Evolutionary conservation across 2,797 vertebrate genomes (phyloP).

Genomic region (Pseudocheirus occidentalis): DNA sequence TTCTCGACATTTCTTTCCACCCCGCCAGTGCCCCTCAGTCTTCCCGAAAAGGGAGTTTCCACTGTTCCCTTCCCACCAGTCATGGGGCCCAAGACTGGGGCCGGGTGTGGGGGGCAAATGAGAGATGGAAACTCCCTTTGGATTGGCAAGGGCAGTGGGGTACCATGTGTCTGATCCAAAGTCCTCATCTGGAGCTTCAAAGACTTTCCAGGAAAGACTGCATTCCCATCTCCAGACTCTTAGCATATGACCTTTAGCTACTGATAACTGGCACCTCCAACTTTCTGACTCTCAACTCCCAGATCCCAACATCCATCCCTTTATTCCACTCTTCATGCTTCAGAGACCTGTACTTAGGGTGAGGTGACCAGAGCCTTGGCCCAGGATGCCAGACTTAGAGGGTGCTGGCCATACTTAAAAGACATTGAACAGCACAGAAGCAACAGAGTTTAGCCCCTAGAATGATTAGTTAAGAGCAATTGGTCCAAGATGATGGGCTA

Average conservation of each 20-base stretch:
- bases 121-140: constrained; percentile 76
- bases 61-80: constrained; percentile 75
- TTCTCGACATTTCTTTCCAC: constrained; percentile 47
- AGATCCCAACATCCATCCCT: neutral
- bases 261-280: neutral
- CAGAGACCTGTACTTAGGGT: neutral
- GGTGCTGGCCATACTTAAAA: neutral
- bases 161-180: constrained; percentile 50
- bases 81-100: constrained; percentile 56
- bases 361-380: neutral
- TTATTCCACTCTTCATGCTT: neutral
- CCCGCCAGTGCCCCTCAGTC: constrained; percentile 43
- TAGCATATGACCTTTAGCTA: neutral
- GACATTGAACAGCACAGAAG: neutral
- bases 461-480: neutral
- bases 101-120: constrained; percentile 68
- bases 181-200: constrained; percentile 36
- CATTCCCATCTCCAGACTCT: neutral
- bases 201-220: constrained; percentile 66
- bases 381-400: neutral
- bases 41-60: constrained; percentile 79
- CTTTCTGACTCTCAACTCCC: neutral
- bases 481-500: neutral
- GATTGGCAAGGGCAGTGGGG: constrained; percentile 55
- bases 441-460: neutral